Base-by-base conservation (phyloP, 2,888 invertebrate genomes). In the Atethmia centrago region DNA sequence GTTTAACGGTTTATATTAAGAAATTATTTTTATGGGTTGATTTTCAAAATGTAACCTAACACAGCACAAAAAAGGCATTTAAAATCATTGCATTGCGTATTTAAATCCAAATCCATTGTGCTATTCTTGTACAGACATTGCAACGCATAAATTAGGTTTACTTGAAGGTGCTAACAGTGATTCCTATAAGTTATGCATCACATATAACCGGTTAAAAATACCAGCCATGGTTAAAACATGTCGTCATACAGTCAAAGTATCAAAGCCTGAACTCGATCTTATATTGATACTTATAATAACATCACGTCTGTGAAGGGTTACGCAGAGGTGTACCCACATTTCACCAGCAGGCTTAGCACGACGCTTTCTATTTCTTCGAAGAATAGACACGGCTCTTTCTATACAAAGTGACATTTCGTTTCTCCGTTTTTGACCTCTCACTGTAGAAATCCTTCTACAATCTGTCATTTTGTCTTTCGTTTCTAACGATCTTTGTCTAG, bases 141-240 rank as follows among this genome's bases (percentile, higher is more conserved):
- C 58, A 59, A 31, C 2, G 63, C 55, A 80, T 80, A 71, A 59
- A 79, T 80, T 67, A 63, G 21, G 58, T 79, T 67, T n/a, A 66
- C 62, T 58, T 36, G 16, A 70, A 63, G 75, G 16, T 62, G 21
- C 28, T 58, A 51, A 14, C 63, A 55, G 12, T 40, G 36, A 19
- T 65, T 59, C 5, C 5, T 45, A 55, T 79, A 79, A 56, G 28
- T 65, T 71, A 80, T 79, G 70, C 80, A 67, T 55, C 45, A 58
- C 71, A 63, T 58, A 67, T 40, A 28, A 21, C 16, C 16, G 28
- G 36, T 45, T 71, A 59, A 64, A 70, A 80, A 80, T 80, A 81
- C 45, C 67, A 56, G 55, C 59, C 71, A 64, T 55, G 36, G 19
- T 56, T 47, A 14, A 61, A 28, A 12, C 0, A 19, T 80, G 77